These are phyloP conservation scores for Xyliphius kryptos DNA, from an alignment of 2,113 vertebrate species.

Conservation along the genomic window DNA sequence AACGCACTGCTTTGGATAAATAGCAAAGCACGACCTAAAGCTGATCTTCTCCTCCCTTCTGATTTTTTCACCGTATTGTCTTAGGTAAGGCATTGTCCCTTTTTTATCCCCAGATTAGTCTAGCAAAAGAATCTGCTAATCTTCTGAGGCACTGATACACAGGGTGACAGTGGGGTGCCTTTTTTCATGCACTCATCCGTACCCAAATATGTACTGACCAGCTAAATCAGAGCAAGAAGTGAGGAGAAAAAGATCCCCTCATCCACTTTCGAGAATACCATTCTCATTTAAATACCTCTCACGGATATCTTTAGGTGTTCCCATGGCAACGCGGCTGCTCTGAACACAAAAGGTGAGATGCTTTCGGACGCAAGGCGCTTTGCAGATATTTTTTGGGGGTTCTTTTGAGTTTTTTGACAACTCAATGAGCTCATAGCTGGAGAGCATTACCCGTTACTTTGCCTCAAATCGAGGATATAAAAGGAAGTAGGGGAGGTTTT, in stretches of 20 bases:
- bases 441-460: too few species aligned
- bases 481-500: too few species aligned
- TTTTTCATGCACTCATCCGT: conserved; percentile 59
- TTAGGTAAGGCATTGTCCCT: conserved; percentile 54
- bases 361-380: too few species aligned
- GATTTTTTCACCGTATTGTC: conserved; percentile 34
- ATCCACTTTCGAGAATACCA: conserved; percentile 20
- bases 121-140: conserved; percentile 61
- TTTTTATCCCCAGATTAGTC: conserved; percentile 67
- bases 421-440: neutral
- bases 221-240: conserved; percentile 44
- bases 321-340: conserved; percentile 41
- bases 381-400: too few species aligned
- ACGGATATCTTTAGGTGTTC: conserved; percentile 35
- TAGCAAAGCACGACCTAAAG: too few species aligned
- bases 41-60: too few species aligned
- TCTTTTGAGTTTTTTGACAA: too few species aligned
- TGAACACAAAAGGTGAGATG: too few species aligned
- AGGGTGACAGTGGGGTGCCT: conserved; percentile 63
- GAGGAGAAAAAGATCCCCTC: conserved; percentile 35
- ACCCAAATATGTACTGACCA: conserved; percentile 55
- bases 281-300: conserved; percentile 49
- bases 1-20: too few species aligned
- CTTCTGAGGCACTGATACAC: conserved; percentile 58
- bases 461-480: too few species aligned